Base-by-base conservation (phyloP, 2,113 vertebrate genomes). In the Heterotis niloticus region DNA sequence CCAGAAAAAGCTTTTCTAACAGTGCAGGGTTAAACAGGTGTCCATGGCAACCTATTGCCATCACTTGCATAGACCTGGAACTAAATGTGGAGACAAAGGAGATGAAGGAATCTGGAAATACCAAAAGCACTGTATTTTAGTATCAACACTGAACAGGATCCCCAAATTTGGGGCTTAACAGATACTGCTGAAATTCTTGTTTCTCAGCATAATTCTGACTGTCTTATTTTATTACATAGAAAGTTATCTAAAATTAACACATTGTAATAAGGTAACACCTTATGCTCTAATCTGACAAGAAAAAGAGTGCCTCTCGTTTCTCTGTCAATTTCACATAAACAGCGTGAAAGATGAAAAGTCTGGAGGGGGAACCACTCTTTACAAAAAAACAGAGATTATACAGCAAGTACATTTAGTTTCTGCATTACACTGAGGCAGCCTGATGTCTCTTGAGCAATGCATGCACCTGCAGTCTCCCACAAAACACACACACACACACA, bases 321-420 rank as follows among this genome's bases (percentile, higher is more conserved):
- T 81, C 75, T 80, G 80, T 76, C 74, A 54, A 81, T 81, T 85
- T 80, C 75, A 34, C 73, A 79, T 56, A 77, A 85, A 73, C 78
- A 84, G 76, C 80, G 12, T 72, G 74, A 72, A 82, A 83, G 14
- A 62, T 62, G 57, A 62, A 62, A 20, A 20, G 20, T 13, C 60
- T 13, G 4, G 20, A 20, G 4, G 20, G 20, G 20, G 20, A 62
- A 10, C 3, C 60, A 62, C 60, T 20, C 14, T 20, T 62, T 62
- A 20, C 23, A 9, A 7, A n/a, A 64, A n/a, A n/a, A 11, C 23
- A 18, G 18, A 66, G 20, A 20, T 66, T 11, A 23, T 23, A 18
- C 34, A 7, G 34, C n/a, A n/a, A 59, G 17, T 59, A 17, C 57
- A 13, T 13, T 17, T 13, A 17, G 10, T 17, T 59, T n/a, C n/a